Percentiles rank a stretch among this genome's conserved stretches.
phyloP scores from a whole-genome alignment of 2,113 vertebrate species.

The Acrocephalus kingi region DNA sequence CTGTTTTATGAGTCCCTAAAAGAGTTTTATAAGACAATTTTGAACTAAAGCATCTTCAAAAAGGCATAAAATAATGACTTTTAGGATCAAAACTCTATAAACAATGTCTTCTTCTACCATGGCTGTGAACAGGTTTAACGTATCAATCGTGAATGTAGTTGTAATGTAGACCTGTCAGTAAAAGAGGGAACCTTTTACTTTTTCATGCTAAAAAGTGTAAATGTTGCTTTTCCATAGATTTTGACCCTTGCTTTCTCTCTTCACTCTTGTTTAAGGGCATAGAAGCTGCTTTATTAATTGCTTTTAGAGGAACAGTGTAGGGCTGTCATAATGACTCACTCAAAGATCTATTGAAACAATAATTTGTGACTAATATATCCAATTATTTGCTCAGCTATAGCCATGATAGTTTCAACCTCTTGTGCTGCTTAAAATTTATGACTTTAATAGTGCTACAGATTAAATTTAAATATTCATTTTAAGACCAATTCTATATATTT shows the following conservation, averaged over 20 bases:
- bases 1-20: background rate
- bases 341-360: background rate
- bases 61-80: background rate
- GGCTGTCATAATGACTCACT: background rate
- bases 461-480: background rate
- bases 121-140: background rate
- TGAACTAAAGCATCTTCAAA: background rate
- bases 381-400: constrained; percentile 1
- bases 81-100: background rate
- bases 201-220: background rate
- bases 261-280: background rate
- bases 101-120: background rate
- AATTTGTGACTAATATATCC: constrained; percentile 1
- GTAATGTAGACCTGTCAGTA: background rate
- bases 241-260: background rate
- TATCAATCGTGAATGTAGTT: accelerated
- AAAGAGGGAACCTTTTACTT: background rate
- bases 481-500: background rate
- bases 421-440: background rate
- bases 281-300: background rate
- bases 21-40: constrained; percentile 2
- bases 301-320: background rate
- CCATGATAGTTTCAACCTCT: background rate
- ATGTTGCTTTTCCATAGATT: background rate
- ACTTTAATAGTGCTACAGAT: background rate